Evolutionary conservation across 2,888 invertebrate species (phyloP).

Genomic region (Ctenicera cuprea): DNA sequence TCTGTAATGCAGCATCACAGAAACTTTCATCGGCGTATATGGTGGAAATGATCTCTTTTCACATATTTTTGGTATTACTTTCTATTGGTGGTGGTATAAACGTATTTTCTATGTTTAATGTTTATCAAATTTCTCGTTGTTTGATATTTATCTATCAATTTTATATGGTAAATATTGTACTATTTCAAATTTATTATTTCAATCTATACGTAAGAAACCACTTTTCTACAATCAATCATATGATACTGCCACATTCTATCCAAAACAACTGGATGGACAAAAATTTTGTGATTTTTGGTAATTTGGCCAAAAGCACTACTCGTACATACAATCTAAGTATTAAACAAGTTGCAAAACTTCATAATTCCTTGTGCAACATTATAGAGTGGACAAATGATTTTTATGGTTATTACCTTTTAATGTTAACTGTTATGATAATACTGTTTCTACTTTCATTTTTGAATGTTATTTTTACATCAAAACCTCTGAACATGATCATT

Average conservation of each 20-base stretch:
- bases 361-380: background rate
- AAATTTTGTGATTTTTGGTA: background rate
- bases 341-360: background rate
- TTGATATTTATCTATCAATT: background rate
- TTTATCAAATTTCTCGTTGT: background rate
- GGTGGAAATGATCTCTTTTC: background rate
- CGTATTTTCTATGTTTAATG: background rate
- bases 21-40: background rate
- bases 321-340: background rate
- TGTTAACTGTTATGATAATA: background rate
- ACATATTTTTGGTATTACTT: background rate
- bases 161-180: background rate
- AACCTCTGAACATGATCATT: background rate
- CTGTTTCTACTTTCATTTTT: background rate
- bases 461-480: background rate
- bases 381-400: background rate
- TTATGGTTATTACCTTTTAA: background rate
- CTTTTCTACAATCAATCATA: background rate
- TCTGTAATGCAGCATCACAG: background rate
- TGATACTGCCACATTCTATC: background rate
- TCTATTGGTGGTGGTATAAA: background rate
- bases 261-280: background rate
- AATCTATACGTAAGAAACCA: constrained; percentile 1
- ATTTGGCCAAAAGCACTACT: background rate
- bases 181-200: constrained; percentile 7